Conservation (phyloP, 2,113 vertebrate species). For the Epinephelus cyanopodus region DNA sequence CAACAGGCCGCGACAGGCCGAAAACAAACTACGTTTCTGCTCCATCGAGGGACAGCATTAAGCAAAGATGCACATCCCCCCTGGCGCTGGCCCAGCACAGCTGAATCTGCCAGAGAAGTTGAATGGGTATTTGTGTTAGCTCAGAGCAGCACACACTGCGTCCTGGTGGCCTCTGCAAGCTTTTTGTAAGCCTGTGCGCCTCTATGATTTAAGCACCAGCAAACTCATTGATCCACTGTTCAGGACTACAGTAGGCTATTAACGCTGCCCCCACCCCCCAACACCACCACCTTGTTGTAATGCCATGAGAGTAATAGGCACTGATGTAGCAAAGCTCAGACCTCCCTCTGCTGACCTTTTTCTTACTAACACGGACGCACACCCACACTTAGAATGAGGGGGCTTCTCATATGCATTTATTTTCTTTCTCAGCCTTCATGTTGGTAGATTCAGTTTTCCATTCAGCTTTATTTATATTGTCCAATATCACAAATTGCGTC, state of each 20-base stretch:
- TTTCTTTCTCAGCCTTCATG: too few species aligned
- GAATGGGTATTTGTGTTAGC: slow-evolving; percentile 69
- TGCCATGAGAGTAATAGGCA: neutral
- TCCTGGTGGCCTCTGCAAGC: slow-evolving; percentile 53
- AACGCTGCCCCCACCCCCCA: slow-evolving; percentile 32
- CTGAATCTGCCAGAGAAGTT: slow-evolving; percentile 64
- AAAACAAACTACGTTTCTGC: slow-evolving; percentile 72
- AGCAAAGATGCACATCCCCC: slow-evolving; percentile 58
- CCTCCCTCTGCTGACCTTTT: slow-evolving; percentile 8
- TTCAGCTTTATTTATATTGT: too few species aligned
- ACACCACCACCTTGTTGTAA: neutral
- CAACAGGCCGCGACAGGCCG: slow-evolving; percentile 63
- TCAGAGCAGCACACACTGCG: slow-evolving; percentile 26
- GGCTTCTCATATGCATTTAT: too few species aligned
- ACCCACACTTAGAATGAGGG: neutral
- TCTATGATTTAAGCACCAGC: slow-evolving; percentile 76
- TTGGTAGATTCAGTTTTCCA: too few species aligned
- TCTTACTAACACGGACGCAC: neutral
- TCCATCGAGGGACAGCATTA: slow-evolving; percentile 66
- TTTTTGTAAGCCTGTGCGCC: slow-evolving; percentile 68
- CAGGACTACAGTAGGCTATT: slow-evolving; percentile 57
- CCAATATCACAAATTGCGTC: too few species aligned
- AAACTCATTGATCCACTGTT: slow-evolving; percentile 78
- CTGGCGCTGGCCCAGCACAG: slow-evolving; percentile 45
- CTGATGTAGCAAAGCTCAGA: neutral